Conservation (phyloP, 1,140 invertebrate genomes). For the Calliopsis andreniformis region DNA sequence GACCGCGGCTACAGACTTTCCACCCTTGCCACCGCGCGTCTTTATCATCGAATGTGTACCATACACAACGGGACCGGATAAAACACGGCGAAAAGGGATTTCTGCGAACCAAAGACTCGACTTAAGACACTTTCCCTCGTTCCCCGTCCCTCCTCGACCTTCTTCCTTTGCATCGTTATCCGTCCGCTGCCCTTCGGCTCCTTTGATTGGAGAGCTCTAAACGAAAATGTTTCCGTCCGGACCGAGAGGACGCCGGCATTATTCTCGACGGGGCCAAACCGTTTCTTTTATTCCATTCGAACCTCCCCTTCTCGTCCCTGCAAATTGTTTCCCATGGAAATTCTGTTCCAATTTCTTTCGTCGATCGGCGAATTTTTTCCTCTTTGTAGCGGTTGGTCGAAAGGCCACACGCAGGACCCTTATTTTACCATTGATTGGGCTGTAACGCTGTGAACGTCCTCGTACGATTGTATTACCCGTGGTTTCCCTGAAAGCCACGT, state of each 20-base stretch:
- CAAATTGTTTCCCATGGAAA: constrained; percentile 56
- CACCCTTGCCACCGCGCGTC: constrained; percentile 22
- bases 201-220: constrained; percentile 47
- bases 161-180: constrained; percentile 33
- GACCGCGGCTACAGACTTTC: constrained; percentile 42
- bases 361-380: neutral
- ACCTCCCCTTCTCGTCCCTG: constrained; percentile 5
- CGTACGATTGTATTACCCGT: neutral
- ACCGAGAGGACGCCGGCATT: constrained; percentile 42
- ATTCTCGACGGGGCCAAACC: constrained; percentile 29
- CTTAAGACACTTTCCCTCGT: constrained; percentile 61
- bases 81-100: constrained; percentile 10
- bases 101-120: constrained; percentile 51
- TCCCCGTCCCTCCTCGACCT: neutral
- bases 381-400: neutral
- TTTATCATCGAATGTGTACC: constrained; percentile 58
- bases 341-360: constrained; percentile 20
- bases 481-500: neutral
- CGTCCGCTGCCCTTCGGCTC: constrained; percentile 28
- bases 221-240: constrained; percentile 60
- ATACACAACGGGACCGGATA: constrained; percentile 37
- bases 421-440: neutral
- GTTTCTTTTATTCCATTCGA: constrained; percentile 28
- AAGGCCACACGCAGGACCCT: neutral
- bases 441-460: neutral